Base-by-base conservation (phyloP, 2,797 vertebrate genomes). In the Alcedo quadribrachys region DNA sequence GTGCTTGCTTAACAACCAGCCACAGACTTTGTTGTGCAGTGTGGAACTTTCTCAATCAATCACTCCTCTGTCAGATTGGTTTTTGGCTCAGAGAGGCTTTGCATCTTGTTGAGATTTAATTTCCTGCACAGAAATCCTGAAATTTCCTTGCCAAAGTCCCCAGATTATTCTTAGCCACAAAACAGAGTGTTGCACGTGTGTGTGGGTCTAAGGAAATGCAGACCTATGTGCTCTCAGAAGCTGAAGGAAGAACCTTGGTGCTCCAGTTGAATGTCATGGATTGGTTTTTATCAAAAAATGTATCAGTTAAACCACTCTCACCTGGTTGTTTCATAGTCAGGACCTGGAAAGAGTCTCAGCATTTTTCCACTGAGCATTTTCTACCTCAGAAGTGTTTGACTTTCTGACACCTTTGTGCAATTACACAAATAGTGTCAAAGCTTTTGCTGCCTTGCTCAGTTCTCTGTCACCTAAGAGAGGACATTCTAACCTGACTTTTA, bases 61-160 rank as follows among this genome's bases (percentile, higher is more conserved):
- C 71, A 95, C 40, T 96, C 96, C 95, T 96, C 93, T 95, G 92
- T 95, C 91, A 85, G 96, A 91, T 93, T 85, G 46, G 25, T 18
- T 40, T 77, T 75, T 71, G 32, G 10, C 30, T 93, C 60, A 9
- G 1, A 22, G 32, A 82, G 42, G 35, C 69, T 90, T 87, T 92
- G 76, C 40, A 60, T 68, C 81, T 80, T 12, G 19, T 61, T 86
- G 67, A 60, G 71, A 37, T 89, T 82, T 77, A 24, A 50, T 76
- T 89, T 92, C 46, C 61, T 14, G 3, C 61, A 55, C 48, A 82
- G 46, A 60, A 73, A 40, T 90, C 62, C 55, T 51, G n/a, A 78
- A 68, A 12, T 81, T 48, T 91, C 30, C 61, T 58, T 88, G 21
- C 19, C 22, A 27, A 6, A 50, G 58, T 65, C 33, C 46, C 0